Evolutionary conservation across 2,797 vertebrate species (phyloP).

Genomic region (Danio choprae): DNA sequence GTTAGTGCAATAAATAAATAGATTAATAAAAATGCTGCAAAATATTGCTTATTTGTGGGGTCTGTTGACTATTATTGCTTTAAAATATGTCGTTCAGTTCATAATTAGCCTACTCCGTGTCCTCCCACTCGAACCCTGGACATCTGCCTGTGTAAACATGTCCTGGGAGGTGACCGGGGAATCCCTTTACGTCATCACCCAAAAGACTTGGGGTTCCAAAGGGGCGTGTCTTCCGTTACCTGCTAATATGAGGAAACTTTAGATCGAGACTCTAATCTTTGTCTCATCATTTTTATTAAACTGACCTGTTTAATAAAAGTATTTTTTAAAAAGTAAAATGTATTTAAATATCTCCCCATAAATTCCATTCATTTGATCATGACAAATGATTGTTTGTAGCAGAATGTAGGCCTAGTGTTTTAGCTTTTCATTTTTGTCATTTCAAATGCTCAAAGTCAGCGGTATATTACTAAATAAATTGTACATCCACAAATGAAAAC

Average conservation of each 20-base stretch:
- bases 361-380: too few relatives aligned
- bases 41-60: neutral
- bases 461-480: neutral
- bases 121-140: neutral
- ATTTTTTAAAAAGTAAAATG: too few relatives aligned
- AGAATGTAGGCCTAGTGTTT: neutral
- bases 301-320: neutral
- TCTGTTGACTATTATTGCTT: neutral
- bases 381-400: neutral
- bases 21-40: neutral
- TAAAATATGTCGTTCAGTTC: neutral
- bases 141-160: conserved; percentile 5
- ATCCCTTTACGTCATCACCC: conserved; percentile 40
- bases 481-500: neutral
- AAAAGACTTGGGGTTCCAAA: conserved; percentile 30
- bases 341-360: too few relatives aligned
- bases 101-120: neutral
- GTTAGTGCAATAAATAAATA: neutral
- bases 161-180: conserved; percentile 29
- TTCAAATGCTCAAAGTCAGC: neutral
- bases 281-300: neutral
- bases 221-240: conserved; percentile 22
- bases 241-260: neutral
- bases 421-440: neutral
- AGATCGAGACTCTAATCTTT: neutral